phyloP scores from a whole-genome alignment of 2,888 invertebrate genomes.

The Ferrisia virgata region DNA sequence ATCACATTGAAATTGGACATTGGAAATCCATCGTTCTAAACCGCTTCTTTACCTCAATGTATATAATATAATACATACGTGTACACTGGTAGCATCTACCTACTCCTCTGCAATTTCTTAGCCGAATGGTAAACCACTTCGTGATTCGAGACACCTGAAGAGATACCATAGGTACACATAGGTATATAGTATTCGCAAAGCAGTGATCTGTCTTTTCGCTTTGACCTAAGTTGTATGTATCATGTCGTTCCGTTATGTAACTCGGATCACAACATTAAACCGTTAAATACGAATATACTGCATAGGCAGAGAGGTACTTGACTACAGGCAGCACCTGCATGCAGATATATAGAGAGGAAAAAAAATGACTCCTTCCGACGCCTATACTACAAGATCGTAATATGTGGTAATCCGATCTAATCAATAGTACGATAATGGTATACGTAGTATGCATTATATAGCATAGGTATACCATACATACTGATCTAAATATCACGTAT shows the following conservation, averaged over 20 bases:
- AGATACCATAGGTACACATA: not conserved
- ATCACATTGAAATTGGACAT: no score
- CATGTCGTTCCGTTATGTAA: not conserved
- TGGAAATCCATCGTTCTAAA: not conserved
- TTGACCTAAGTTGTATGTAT: not conserved
- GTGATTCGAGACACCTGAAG: not conserved
- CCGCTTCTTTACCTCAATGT: not conserved
- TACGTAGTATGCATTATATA: not conserved
- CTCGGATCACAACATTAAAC: not conserved
- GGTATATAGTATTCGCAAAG: not conserved
- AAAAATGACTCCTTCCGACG: not conserved
- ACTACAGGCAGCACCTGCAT: not conserved
- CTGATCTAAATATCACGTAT: not conserved
- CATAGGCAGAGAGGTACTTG: no score
- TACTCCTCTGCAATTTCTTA: not conserved
- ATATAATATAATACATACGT: not conserved
- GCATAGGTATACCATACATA: not conserved
- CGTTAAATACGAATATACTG: not conserved
- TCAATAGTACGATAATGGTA: not conserved
- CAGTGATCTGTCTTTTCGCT: not conserved
- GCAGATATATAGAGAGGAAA: not conserved
- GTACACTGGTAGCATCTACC: not conserved
- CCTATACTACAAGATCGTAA: not conserved
- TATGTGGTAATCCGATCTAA: not conserved
- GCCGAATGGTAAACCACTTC: not conserved